Base-by-base conservation (phyloP, 2,888 invertebrate species). In the Microctonus aethiopoides region DNA sequence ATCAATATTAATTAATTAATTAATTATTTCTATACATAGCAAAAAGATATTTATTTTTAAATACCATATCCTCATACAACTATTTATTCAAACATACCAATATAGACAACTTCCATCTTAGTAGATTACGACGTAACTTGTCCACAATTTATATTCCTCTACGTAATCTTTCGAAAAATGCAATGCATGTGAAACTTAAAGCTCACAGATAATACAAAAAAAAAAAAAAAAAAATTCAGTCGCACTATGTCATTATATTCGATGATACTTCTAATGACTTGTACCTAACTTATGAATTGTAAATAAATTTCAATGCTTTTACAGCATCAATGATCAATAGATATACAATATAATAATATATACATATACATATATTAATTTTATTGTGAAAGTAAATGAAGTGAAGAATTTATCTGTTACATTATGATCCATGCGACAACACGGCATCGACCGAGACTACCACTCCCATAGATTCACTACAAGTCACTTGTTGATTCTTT, bases 71-170 rank as follows among this genome's bases (percentile, higher is more conserved):
- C 1, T 39, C 41, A 24, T 61, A 24, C 26, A 39, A 39, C 11
- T 34, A 10, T 57, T n/a, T 16, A 32, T n/a, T 9, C 1, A 10
- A 57, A 83, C 83, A 68, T 79, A 85, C 85, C 85, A 81, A 85
- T 85, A 77, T 85, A 85, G 79, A 85, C 83, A 83, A 85, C 84
- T 82, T 85, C 85, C 85, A 85, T 85, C 80, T 83, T 84, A 83
- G 76, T 79, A 75, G 78, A 75, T 68, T 73, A 70, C 67, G 74
- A n/a, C 10, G 20, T 26, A 51, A 61, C 59, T 74, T 74, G 74
- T 78, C 75, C n/a, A n/a, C n/a, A n/a, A n/a, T n/a, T 69, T 74
- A 71, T 74, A 71, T 74, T 75, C 71, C 74, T 72, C 73, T 73
- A 75, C 77, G 52, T 51, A n/a, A 67, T 52, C 7, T 51, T 16